These are phyloP conservation scores for Chrysocyon brachyurus DNA, from an alignment of 2,797 vertebrate species.

Conservation along the genomic window DNA sequence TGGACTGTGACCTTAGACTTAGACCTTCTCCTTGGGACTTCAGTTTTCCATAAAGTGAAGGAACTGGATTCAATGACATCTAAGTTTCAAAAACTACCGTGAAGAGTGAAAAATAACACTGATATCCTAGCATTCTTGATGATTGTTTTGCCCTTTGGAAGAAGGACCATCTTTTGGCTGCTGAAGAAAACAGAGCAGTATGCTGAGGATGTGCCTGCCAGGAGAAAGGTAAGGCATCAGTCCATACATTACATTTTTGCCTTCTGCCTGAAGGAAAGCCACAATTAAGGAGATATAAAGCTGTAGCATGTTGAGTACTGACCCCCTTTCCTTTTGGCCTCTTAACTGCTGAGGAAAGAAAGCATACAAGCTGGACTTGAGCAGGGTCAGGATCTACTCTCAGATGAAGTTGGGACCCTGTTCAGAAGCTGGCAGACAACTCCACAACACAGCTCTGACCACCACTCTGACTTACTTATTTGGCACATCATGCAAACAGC, in stretches of 20 bases:
- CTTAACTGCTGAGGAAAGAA: conserved; percentile 9
- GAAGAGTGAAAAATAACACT: conserved; percentile 50
- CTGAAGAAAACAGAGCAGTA: conserved; percentile 25
- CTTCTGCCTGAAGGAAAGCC: conserved; percentile 20
- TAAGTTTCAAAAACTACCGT: conserved; percentile 27
- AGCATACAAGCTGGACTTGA: background rate
- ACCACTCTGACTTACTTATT: conserved; percentile 4
- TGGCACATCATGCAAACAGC: conserved; percentile 22
- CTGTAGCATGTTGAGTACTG: background rate
- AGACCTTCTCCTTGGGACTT: conserved; percentile 18
- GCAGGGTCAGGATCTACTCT: background rate
- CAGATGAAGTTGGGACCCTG: background rate
- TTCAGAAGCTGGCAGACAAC: background rate
- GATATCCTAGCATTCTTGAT: conserved; percentile 52
- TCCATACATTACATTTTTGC: conserved; percentile 40
- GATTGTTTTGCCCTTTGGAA: conserved; percentile 32
- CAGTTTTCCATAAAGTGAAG: conserved; percentile 48
- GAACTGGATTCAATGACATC: conserved; percentile 4
- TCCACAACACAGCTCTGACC: background rate
- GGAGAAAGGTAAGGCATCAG: background rate
- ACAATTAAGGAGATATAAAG: conserved; percentile 43
- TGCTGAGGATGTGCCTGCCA: conserved; percentile 22
- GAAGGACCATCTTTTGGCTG: conserved; percentile 18
- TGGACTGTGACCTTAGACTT: conserved; percentile 48
- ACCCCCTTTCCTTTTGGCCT: background rate